Percentiles rank a stretch among this genome's conserved stretches.
phyloP scores from a whole-genome alignment of 1,140 invertebrate species.

The Hirudo medicinalis region DNA sequence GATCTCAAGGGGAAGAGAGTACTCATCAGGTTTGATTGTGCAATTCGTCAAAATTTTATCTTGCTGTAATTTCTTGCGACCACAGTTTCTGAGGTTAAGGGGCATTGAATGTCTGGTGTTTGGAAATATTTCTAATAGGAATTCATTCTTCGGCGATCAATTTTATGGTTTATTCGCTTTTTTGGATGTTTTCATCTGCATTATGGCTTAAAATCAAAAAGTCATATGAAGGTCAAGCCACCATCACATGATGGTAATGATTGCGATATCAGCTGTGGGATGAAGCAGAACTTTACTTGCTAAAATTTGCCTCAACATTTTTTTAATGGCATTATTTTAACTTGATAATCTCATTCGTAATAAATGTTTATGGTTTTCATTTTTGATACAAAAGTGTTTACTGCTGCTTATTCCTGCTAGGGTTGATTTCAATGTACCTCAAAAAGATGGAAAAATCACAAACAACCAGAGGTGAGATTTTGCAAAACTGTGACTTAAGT shows the following conservation, averaged over 20 bases:
- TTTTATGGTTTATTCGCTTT: constrained; percentile 9
- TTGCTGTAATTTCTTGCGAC: too few relatives aligned
- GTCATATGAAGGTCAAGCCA: neutral
- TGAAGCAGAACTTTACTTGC: neutral
- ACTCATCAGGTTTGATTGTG: constrained; percentile 37
- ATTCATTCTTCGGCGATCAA: too few relatives aligned
- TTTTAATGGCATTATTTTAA: neutral
- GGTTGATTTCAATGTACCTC: constrained; percentile 98
- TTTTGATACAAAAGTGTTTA: too few relatives aligned
- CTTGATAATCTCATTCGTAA: constrained; percentile 23
- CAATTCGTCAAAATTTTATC: too few relatives aligned
- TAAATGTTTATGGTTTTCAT: constrained; percentile 12
- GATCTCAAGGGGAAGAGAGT: constrained; percentile 45
- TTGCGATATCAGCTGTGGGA: neutral
- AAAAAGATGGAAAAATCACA: constrained; percentile 89
- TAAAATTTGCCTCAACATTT: too few relatives aligned
- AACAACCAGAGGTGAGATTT: constrained; percentile 63
- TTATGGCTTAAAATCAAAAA: constrained; percentile 1
- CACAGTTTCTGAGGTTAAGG: too few relatives aligned
- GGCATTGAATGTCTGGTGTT: too few relatives aligned
- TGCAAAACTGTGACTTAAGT: too few relatives aligned
- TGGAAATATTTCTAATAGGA: too few relatives aligned
- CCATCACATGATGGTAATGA: neutral
- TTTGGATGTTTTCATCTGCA: neutral
- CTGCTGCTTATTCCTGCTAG: constrained; percentile 41